Conservation (phyloP, 2,113 vertebrate genomes). For the Psilopogon haemacephalus region DNA sequence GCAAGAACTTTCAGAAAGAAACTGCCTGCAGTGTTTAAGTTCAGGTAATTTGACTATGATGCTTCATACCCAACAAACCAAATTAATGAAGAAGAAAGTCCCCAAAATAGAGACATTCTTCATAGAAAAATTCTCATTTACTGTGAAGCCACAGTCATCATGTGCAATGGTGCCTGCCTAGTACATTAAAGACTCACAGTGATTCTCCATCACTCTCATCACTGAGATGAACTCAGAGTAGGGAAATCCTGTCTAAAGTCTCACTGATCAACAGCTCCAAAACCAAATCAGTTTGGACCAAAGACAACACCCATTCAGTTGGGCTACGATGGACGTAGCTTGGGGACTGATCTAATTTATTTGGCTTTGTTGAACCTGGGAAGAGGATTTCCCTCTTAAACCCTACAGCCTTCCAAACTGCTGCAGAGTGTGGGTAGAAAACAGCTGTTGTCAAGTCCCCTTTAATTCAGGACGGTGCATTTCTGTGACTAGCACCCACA, state of each 20-base stretch:
- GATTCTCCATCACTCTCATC: too few species aligned
- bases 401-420: background rate
- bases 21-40: background rate
- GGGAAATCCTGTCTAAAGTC: background rate
- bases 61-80: background rate
- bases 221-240: background rate
- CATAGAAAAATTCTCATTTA: background rate
- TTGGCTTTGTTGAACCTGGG: background rate
- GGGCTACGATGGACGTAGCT: background rate
- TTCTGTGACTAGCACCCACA: background rate
- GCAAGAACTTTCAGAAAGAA: background rate
- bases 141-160: background rate
- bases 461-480: background rate
- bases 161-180: fast-evolving
- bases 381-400: background rate
- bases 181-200: background rate
- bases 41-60: background rate
- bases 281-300: background rate
- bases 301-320: background rate
- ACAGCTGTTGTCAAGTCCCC: background rate
- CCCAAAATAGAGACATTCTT: background rate
- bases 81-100: background rate
- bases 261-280: background rate
- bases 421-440: background rate
- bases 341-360: background rate